Conservation (phyloP, 2,113 vertebrate genomes). For the Prionailurus viverrinus region DNA sequence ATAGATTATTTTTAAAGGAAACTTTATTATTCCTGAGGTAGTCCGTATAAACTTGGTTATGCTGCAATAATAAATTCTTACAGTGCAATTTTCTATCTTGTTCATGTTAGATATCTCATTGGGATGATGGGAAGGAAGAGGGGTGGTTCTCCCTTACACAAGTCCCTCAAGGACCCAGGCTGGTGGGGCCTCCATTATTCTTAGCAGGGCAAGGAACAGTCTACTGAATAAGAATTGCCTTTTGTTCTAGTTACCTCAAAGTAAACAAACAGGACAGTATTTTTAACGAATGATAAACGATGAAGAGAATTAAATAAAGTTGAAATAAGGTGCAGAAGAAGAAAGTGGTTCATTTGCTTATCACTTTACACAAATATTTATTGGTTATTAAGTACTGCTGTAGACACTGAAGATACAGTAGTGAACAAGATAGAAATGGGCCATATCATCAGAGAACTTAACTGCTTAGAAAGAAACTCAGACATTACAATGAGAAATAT, state of each 20-base stretch:
- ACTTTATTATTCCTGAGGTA: neutral
- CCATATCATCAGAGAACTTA: neutral
- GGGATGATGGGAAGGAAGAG: neutral
- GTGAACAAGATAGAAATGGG: neutral
- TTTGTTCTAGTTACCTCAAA: neutral
- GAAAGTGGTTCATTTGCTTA: neutral
- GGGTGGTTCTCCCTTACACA: neutral
- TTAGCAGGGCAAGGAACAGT: neutral
- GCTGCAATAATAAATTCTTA: neutral
- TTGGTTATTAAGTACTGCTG: neutral
- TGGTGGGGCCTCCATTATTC: neutral
- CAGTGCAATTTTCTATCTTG: neutral
- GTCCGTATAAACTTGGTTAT: neutral
- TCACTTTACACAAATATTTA: neutral
- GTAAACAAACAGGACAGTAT: neutral
- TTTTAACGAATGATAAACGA: neutral
- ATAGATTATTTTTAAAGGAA: neutral
- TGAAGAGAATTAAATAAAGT: neutral
- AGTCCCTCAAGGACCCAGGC: neutral
- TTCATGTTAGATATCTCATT: neutral
- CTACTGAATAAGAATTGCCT: neutral
- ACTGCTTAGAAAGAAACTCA: neutral
- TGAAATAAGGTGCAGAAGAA: neutral
- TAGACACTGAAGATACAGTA: neutral
- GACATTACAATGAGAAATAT: neutral